Conservation (phyloP, 2,888 invertebrate species). For the Drosophila mettleri region DNA sequence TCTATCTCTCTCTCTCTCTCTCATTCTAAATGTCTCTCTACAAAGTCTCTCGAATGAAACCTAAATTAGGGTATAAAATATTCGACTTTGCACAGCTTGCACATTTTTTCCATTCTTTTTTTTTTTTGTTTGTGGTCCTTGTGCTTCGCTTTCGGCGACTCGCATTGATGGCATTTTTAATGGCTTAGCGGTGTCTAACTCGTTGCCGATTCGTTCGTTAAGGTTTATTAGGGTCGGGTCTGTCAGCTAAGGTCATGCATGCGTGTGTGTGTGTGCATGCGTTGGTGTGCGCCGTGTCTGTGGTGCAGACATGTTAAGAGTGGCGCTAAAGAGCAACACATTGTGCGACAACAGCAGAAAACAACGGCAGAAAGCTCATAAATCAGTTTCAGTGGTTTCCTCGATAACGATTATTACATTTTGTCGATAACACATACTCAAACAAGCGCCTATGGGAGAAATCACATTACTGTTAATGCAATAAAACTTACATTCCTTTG, state of each 20-base stretch:
- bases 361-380: constrained; percentile 51
- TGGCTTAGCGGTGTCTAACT: constrained; percentile 70
- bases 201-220: constrained; percentile 55
- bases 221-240: constrained; percentile 62
- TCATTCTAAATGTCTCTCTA: neutral
- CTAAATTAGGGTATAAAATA: neutral
- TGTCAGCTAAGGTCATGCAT: constrained; percentile 23
- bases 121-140: constrained; percentile 22
- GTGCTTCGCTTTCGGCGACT: constrained; percentile 23
- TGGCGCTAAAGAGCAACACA: constrained; percentile 67
- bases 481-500: constrained; percentile 13
- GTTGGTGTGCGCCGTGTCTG: constrained; percentile 27
- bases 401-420: constrained; percentile 75
- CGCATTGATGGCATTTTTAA: constrained; percentile 76
- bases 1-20: neutral
- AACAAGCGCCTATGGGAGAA: constrained; percentile 1
- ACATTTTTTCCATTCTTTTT: neutral
- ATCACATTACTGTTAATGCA: constrained; percentile 31
- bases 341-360: constrained; percentile 44
- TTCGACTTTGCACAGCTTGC: neutral
- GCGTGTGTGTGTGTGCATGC: neutral
- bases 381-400: constrained; percentile 70
- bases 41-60: neutral
- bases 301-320: constrained; percentile 51
- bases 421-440: constrained; percentile 28